Evolutionary conservation across 2,113 vertebrate species (phyloP).

Genomic region (Toxotes chatareus): DNA sequence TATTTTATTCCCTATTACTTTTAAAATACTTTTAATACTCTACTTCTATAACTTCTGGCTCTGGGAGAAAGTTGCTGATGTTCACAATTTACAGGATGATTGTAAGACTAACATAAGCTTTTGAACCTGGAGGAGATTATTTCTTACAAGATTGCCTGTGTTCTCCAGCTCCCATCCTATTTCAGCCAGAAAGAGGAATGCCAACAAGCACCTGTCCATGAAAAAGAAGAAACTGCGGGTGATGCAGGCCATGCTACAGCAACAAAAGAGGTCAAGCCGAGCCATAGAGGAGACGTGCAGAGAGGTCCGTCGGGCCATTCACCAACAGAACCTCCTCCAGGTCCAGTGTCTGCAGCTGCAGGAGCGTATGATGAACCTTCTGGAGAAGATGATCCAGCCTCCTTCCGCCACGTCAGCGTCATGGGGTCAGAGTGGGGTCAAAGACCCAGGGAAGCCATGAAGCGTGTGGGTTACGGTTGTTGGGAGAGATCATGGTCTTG

Average conservation of each 20-base stretch:
- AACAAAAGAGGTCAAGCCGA: conserved; percentile 90
- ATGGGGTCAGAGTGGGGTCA: conserved; percentile 57
- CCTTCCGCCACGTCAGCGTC: conserved; percentile 35
- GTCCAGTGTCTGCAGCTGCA: conserved; percentile 96
- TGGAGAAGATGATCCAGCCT: conserved; percentile 92
- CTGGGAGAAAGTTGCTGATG: background rate
- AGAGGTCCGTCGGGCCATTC: conserved; percentile 93
- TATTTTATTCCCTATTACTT: background rate
- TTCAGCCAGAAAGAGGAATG: conserved; percentile 86
- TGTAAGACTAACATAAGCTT: background rate
- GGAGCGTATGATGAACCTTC: conserved; percentile 97
- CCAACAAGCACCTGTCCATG: conserved; percentile 83
- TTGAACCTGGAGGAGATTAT: background rate
- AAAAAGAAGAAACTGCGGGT: conserved; percentile 92
- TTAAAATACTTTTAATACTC: background rate
- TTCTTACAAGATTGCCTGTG: background rate
- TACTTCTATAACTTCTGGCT: background rate
- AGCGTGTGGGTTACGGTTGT: background rate
- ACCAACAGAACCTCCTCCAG: conserved; percentile 96
- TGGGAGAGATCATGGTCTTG: background rate
- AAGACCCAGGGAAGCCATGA: conserved; percentile 70
- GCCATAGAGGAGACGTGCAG: conserved; percentile 95
- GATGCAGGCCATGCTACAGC: conserved; percentile 94
- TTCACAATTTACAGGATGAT: background rate
- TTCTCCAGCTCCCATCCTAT: conserved; percentile 87